These are phyloP conservation scores for Mus spretus DNA, from an alignment of 2,797 vertebrate genomes.

Conservation along the genomic window DNA sequence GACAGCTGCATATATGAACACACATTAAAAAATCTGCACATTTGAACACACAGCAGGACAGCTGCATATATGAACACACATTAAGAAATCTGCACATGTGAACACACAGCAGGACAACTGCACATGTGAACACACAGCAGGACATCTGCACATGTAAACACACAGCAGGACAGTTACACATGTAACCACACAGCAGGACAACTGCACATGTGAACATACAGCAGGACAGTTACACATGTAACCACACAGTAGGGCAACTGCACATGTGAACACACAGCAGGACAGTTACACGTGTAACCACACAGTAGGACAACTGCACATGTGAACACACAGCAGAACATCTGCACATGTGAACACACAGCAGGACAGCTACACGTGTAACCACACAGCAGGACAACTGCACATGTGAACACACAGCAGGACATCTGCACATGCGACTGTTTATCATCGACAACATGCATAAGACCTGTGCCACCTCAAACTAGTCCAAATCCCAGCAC, in stretches of 20 bases:
- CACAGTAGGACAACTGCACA: neutral
- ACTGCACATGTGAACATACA: neutral
- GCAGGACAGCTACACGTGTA: neutral
- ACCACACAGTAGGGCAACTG: neutral
- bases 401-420: neutral
- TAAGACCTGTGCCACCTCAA: neutral
- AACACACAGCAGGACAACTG: neutral
- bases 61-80: neutral
- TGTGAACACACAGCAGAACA: neutral
- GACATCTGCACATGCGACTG: neutral
- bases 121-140: neutral
- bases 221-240: neutral
- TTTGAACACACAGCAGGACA: neutral
- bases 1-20: neutral
- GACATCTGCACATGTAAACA: neutral
- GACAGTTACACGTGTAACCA: too few species aligned
- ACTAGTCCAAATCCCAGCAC: neutral
- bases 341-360: neutral
- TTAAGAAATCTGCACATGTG: neutral
- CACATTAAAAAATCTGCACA: neutral
- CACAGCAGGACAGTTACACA: neutral
- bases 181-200: neutral
- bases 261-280: neutral
- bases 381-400: neutral
- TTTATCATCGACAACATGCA: neutral